A percentile compares a stretch with the other conserved stretches of the same genome.
Evolutionary conservation across 2,888 invertebrate genomes (phyloP).

Genomic region (Rambutsinella grinnellia): DNA sequence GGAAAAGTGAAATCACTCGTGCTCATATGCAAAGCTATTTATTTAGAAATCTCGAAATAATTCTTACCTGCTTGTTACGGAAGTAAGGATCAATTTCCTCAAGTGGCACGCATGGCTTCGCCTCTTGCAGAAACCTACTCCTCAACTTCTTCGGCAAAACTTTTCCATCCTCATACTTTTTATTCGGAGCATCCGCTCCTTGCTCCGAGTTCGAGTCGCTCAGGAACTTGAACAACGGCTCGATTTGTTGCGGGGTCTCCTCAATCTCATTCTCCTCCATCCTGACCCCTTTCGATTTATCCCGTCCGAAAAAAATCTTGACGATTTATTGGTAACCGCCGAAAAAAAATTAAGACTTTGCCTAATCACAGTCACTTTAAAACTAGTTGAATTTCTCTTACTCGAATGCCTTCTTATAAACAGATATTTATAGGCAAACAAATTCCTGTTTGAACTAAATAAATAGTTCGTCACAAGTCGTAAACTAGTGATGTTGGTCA

Average conservation of each 20-base stretch:
- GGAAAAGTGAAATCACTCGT: not conserved
- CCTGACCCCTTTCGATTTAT: not conserved
- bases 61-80: slow-evolving; percentile 50
- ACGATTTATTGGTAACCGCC: not conserved
- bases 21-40: not conserved
- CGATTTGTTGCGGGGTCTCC: slow-evolving; percentile 16
- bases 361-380: not conserved
- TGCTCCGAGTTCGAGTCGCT: slow-evolving; percentile 14
- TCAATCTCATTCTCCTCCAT: slow-evolving; percentile 35
- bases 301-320: not conserved
- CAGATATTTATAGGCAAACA: not conserved
- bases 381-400: not conserved
- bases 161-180: slow-evolving; percentile 42
- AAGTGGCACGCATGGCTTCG: slow-evolving; percentile 47
- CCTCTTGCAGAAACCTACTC: slow-evolving; percentile 38
- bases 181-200: slow-evolving; percentile 39
- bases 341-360: not conserved
- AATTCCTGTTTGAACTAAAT: too few species aligned
- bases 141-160: slow-evolving; percentile 38
- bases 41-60: not conserved
- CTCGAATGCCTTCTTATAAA: not conserved
- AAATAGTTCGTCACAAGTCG: too few species aligned
- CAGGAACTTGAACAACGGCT: slow-evolving; percentile 32
- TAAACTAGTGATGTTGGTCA: too few species aligned
- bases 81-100: slow-evolving; percentile 55